Evolutionary conservation across 2,888 invertebrate genomes (phyloP), one percentile per base, ranked within the genome.

Genomic region (Noctua janthe): DNA sequence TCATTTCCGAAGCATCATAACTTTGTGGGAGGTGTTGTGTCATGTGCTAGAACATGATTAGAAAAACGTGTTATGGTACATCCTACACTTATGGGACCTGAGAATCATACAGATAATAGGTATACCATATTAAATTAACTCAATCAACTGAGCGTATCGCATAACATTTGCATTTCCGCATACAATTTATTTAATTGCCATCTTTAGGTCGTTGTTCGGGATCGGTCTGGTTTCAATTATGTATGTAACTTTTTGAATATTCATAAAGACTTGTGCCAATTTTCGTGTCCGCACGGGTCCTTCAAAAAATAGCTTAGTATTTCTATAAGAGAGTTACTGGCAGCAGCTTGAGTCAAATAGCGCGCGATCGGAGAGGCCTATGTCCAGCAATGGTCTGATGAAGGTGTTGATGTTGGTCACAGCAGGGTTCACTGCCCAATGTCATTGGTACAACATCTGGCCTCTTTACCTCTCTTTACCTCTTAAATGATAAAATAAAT

Each of bases 91-190:
- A 85, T 47, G 35, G n/a, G 81, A 56, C 29, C 56, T 70, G 10
- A 76, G 56, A 47, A 56, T 29, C 23, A 29, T 74, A 73, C 6
- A 49, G 47, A 54, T 64, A 73, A 59, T 66, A 69, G 11, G 49
- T 66, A 71, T 67, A 17, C 20, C 51, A 66, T 80, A 80, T 73
- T 74, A 59, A 73, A 83, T 84, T 72, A 80, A 80, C 47, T 83
- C 75, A 43, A 80, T 76, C 83, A 83, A 43, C 84, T 83, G 71
- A 83, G 74, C 83, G 79, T 78, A 83, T 83, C 79, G 11, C 47
- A 71, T 64, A 20, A n/a, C 72, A 71, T 83, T 83, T 78, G 79
- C 74, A 83, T 82, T 78, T 83, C 83, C 83, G 82, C 47, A 82
- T 54, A 74, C 51, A 83, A 51, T 74, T 71, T 59, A 20, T 66